Percentiles rank a stretch among this genome's conserved stretches.
phyloP scores from a whole-genome alignment of 2,888 invertebrate species.

The Dermolepida albohirtum region DNA sequence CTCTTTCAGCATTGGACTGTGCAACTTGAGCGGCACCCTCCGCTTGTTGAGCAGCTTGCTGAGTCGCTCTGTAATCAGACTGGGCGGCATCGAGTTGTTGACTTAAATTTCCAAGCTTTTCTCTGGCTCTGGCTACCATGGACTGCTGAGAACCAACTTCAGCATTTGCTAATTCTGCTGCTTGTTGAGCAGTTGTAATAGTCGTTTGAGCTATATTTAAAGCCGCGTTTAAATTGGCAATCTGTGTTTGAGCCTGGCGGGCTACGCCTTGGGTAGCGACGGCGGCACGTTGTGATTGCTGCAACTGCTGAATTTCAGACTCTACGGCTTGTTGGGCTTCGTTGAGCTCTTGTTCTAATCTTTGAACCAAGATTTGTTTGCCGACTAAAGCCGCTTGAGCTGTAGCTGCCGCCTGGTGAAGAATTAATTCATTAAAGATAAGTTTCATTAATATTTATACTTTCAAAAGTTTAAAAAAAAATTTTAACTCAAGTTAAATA shows the following conservation, averaged over 20 bases:
- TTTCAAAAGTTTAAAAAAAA: too few relatives aligned
- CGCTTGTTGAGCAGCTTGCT: slow-evolving; percentile 77
- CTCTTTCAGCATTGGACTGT: slow-evolving; percentile 80
- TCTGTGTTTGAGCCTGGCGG: slow-evolving; percentile 67
- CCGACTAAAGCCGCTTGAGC: slow-evolving; percentile 76
- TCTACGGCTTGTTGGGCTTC: slow-evolving; percentile 77
- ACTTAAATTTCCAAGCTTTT: slow-evolving; percentile 73
- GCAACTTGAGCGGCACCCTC: slow-evolving; percentile 78
- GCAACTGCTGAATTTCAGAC: slow-evolving; percentile 78
- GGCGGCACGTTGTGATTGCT: slow-evolving; percentile 79
- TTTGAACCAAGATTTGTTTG: slow-evolving; percentile 68
- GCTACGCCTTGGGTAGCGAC: slow-evolving; percentile 79
- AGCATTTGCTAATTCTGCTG: slow-evolving; percentile 79
- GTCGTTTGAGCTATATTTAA: slow-evolving; percentile 82
- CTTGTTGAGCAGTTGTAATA: slow-evolving; percentile 79
- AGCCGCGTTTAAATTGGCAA: slow-evolving; percentile 79
- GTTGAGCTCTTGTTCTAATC: slow-evolving; percentile 80
- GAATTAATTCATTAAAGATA: too few relatives aligned
- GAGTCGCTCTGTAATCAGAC: slow-evolving; percentile 80
- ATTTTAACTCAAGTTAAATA: too few relatives aligned
- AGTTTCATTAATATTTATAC: too few relatives aligned
- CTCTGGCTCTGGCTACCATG: slow-evolving; percentile 82
- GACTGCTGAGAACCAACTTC: slow-evolving; percentile 79
- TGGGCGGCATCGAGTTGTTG: slow-evolving; percentile 77
- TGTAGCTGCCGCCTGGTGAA: slow-evolving; percentile 72